These are phyloP conservation scores for Polydrusus cervinus DNA, from an alignment of 2,888 invertebrate genomes.

Conservation along the genomic window DNA sequence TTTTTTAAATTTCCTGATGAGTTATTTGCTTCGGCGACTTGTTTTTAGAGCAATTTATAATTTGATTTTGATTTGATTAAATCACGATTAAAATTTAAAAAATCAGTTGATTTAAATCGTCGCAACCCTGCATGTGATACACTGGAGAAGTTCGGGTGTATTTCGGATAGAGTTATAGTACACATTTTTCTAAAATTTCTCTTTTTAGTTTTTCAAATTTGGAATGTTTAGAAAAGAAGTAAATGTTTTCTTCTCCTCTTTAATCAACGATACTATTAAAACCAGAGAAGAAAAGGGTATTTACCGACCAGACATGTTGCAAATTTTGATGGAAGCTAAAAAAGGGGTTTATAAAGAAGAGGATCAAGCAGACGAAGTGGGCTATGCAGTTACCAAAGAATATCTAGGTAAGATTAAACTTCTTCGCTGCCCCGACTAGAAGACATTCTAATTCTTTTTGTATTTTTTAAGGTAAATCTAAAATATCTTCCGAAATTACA, in stretches of 20 bases:
- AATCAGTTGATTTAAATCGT: too few species aligned
- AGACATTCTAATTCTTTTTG: not conserved
- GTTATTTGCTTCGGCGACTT: too few species aligned
- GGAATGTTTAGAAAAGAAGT: constrained; percentile 50
- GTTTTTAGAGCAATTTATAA: too few species aligned
- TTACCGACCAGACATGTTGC: constrained; percentile 75
- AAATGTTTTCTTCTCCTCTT: constrained; percentile 56
- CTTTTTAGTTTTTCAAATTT: constrained; percentile 44
- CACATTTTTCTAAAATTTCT: not conserved
- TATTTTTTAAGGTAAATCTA: constrained; percentile 45
- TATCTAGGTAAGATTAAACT: constrained; percentile 52
- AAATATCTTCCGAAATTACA: constrained; percentile 53
- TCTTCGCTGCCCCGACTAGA: too few species aligned
- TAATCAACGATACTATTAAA: constrained; percentile 69
- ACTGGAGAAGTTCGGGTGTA: too few species aligned
- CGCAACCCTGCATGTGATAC: too few species aligned
- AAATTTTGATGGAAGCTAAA: constrained; percentile 72
- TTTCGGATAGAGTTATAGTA: too few species aligned
- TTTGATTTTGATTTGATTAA: too few species aligned
- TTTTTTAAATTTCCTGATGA: too few species aligned
- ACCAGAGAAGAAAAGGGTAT: constrained; percentile 71
- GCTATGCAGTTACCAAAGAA: constrained; percentile 60
- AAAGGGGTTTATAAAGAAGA: constrained; percentile 58
- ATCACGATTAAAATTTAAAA: too few species aligned
- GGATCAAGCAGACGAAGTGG: constrained; percentile 52